A percentile compares a stretch with the other conserved stretches of the same genome.
phyloP scores from a whole-genome alignment of 1,140 invertebrate genomes.

The Sminthurides bifidus region DNA sequence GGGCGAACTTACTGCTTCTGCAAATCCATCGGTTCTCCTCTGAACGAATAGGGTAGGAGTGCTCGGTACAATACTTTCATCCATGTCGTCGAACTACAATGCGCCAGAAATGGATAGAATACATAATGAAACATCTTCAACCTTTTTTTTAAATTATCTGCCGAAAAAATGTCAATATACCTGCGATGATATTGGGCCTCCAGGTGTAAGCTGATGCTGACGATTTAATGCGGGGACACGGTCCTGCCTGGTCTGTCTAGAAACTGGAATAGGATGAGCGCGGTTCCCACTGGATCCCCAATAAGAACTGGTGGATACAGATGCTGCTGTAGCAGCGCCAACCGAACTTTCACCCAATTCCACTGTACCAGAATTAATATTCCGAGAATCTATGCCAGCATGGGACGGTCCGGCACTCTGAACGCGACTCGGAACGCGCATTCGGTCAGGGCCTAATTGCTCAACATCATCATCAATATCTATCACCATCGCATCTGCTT shows the following conservation, averaged over 20 bases:
- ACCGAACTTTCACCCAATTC: not conserved
- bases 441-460: no score
- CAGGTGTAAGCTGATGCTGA: conserved; percentile 10
- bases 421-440: no score
- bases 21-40: conserved; percentile 72
- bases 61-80: conserved; percentile 80
- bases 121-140: not conserved
- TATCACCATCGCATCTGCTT: conserved; percentile 7
- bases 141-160: not conserved
- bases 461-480: not conserved
- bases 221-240: conserved; percentile 2
- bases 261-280: not conserved
- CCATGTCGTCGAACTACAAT: conserved; percentile 39
- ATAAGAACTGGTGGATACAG: no score
- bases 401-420: no score
- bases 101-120: not conserved
- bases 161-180: not conserved
- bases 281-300: no score
- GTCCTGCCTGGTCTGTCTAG: conserved; percentile 7
- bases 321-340: not conserved
- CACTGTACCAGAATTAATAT: no score
- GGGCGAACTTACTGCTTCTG: conserved; percentile 82
- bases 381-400: no score
- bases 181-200: not conserved
- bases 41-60: conserved; percentile 77